Percentiles rank a stretch among this genome's conserved stretches.
Evolutionary conservation across 2,113 vertebrate genomes (phyloP).

Genomic region (Climacteris rufus): DNA sequence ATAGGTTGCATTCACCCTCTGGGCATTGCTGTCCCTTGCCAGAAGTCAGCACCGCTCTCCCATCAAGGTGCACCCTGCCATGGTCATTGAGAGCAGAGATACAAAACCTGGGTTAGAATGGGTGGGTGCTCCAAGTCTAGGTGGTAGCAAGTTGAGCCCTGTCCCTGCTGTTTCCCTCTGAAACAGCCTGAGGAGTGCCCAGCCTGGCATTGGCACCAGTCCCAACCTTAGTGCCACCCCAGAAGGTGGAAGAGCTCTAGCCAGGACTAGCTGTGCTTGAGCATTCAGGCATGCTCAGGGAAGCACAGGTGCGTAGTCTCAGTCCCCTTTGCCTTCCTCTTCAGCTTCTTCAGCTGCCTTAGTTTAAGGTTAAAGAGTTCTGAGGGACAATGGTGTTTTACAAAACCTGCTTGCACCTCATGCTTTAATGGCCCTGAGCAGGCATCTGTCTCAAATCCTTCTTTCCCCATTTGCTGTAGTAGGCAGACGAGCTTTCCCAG

Average conservation of each 20-base stretch:
- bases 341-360: background rate
- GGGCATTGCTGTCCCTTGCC: background rate
- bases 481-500: background rate
- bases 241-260: background rate
- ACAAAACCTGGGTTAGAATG: background rate
- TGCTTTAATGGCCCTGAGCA: background rate
- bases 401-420: background rate
- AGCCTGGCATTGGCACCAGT: accelerated
- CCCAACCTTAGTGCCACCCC: background rate
- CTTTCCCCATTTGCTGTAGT: background rate
- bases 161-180: background rate
- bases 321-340: background rate
- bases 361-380: background rate
- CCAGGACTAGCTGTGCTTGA: background rate
- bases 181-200: background rate
- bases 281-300: background rate
- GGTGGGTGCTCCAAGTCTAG: background rate
- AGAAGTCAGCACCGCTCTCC: background rate
- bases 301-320: background rate
- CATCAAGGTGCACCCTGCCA: background rate
- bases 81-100: background rate
- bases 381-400: background rate
- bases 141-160: background rate
- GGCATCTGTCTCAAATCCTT: background rate
- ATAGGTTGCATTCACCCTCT: background rate